Evolutionary conservation across 2,113 vertebrate species (phyloP).

Genomic region (Isurus oxyrinchus): DNA sequence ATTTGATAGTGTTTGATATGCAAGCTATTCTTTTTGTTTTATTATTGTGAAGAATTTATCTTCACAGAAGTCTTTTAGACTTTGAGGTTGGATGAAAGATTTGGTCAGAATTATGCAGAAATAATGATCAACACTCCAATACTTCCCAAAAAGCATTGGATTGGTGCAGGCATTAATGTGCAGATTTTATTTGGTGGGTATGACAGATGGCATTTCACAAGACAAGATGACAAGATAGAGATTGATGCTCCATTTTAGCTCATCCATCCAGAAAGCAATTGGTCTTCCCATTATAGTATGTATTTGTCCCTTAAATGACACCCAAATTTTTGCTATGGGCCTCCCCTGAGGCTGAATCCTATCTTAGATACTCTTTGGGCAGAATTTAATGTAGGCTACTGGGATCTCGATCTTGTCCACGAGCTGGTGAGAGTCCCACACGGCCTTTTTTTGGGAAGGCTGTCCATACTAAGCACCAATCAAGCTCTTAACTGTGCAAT

Average conservation of each 20-base stretch:
- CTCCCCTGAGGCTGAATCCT: neutral
- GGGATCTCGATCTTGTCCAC: too few species aligned
- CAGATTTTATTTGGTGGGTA: neutral
- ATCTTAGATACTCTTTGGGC: neutral
- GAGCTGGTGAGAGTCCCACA: too few species aligned
- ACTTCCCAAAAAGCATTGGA: neutral
- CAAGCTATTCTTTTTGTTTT: neutral
- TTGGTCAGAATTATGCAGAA: conserved; percentile 45
- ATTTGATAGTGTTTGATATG: neutral
- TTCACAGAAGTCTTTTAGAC: conserved; percentile 38
- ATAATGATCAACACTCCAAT: neutral
- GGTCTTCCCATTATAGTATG: neutral
- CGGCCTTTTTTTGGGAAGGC: too few species aligned
- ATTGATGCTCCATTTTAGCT: neutral
- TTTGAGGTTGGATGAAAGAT: conserved; percentile 51
- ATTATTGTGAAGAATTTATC: conserved; percentile 38
- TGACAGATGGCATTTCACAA: neutral
- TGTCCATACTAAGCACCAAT: too few species aligned
- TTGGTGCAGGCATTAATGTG: neutral
- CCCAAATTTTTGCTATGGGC: neutral
- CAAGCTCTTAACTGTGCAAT: too few species aligned
- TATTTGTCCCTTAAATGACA: neutral
- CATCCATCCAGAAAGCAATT: neutral
- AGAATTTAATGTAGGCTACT: neutral
- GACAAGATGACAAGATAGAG: neutral